phyloP scores from a whole-genome alignment of 2,113 vertebrate genomes.

The Myrmecobius fasciatus region DNA sequence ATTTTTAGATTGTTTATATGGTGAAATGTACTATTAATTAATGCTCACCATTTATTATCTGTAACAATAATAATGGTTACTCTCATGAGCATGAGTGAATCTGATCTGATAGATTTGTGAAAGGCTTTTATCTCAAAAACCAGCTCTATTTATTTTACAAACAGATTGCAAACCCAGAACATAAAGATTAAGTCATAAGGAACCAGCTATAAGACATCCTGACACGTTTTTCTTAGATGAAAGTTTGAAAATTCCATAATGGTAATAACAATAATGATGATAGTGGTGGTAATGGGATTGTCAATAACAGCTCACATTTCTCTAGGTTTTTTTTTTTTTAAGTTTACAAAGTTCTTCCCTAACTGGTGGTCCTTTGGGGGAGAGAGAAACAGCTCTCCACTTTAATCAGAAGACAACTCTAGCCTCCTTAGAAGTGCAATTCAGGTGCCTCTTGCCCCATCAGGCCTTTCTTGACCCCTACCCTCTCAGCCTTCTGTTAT shows the following conservation, averaged over 20 bases:
- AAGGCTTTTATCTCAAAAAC: slow-evolving; percentile 13
- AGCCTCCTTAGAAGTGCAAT: background rate
- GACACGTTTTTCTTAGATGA: background rate
- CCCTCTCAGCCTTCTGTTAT: background rate
- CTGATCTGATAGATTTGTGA: background rate
- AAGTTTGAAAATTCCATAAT: background rate
- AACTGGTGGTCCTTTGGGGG: background rate
- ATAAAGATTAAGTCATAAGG: background rate
- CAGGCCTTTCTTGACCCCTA: background rate
- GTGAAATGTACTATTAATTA: slow-evolving; percentile 31
- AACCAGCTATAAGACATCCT: background rate
- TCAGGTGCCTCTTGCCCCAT: background rate
- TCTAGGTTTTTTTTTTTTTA: background rate
- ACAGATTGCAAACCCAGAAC: background rate
- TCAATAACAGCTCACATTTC: background rate
- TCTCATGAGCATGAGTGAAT: background rate
- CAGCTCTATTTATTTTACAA: background rate
- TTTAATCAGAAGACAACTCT: background rate
- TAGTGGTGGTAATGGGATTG: background rate
- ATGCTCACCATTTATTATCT: slow-evolving; percentile 13
- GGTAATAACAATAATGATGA: background rate
- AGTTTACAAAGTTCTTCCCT: background rate
- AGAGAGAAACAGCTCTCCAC: background rate
- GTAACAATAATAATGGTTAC: slow-evolving; percentile 15
- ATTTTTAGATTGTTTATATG: background rate